A percentile compares a stretch with the other conserved stretches of the same genome.
These are phyloP conservation scores for Malthinus flaveolus DNA, from an alignment of 2,888 invertebrate genomes.

Conservation along the genomic window DNA sequence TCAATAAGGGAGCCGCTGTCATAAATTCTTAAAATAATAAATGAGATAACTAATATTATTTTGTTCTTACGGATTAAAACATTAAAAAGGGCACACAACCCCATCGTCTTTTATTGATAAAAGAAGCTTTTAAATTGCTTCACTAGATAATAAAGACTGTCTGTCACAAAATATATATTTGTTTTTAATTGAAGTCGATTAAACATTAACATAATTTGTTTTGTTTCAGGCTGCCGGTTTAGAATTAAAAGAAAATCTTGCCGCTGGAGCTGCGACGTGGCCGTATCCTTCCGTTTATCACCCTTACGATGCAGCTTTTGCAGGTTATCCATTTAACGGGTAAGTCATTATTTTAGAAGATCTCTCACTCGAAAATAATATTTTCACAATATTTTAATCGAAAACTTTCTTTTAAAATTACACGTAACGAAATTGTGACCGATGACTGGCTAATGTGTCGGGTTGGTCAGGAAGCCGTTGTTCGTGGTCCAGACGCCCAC, in stretches of 20 bases:
- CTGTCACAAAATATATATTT: not conserved
- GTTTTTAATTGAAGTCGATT: not conserved
- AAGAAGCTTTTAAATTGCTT: not conserved
- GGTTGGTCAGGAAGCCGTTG: conserved; percentile 31
- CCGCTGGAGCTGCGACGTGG: conserved; percentile 83
- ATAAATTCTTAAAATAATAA: too few relatives aligned
- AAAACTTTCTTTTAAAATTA: not conserved
- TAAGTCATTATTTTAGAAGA: conserved; percentile 60
- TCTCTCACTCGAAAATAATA: too few relatives aligned
- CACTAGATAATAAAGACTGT: not conserved
- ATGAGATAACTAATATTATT: too few relatives aligned
- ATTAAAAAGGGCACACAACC: not conserved
- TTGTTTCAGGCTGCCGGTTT: conserved; percentile 76
- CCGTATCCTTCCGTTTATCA: conserved; percentile 91
- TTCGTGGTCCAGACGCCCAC: conserved; percentile 31
- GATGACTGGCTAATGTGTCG: conserved; percentile 34
- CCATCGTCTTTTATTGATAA: not conserved
- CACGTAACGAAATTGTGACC: conserved; percentile 21
- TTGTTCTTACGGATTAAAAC: not conserved
- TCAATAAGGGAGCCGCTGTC: too few relatives aligned
- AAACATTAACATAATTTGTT: conserved; percentile 11
- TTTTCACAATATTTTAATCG: not conserved
- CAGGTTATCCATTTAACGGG: conserved; percentile 95
- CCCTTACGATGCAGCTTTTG: conserved; percentile 91
- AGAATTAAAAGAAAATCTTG: conserved; percentile 87